Conservation (phyloP, 1,140 invertebrate genomes). For the Trichonephila clavipes region DNA sequence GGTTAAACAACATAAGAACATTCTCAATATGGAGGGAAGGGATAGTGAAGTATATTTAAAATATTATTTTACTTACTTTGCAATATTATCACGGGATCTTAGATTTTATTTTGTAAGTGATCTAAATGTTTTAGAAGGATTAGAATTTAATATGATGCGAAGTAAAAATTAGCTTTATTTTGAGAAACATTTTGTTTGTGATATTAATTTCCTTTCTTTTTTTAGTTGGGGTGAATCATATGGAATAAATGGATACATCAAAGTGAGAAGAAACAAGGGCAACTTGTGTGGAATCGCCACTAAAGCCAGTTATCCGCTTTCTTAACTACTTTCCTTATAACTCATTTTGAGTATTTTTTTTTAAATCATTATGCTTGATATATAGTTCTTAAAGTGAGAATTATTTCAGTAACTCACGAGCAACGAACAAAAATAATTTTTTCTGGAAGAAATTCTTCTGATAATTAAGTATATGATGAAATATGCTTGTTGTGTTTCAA, state of each 20-base stretch:
- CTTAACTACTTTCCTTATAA: slow-evolving; percentile 75
- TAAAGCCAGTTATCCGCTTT: slow-evolving; percentile 80
- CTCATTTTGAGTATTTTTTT: no score
- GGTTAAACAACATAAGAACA: no score
- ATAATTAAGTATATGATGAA: no score
- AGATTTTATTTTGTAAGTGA: no score
- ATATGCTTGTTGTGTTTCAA: no score
- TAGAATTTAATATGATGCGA: neutral
- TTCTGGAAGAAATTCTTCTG: no score
- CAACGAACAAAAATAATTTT: no score
- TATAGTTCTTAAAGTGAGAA: neutral
- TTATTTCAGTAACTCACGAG: no score
- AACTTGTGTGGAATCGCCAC: slow-evolving; percentile 82
- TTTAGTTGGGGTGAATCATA: slow-evolving; percentile 81
- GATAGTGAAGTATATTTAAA: no score
- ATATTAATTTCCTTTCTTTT: slow-evolving; percentile 13
- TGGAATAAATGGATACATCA: slow-evolving; percentile 80
- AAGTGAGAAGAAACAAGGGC: slow-evolving; percentile 80
- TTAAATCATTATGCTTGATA: neutral
- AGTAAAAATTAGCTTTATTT: neutral
- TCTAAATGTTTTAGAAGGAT: neutral
- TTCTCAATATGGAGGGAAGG: no score
- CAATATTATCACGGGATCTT: no score
- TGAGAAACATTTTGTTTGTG: neutral
- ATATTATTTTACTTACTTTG: no score